Percentiles rank a stretch among this genome's conserved stretches.
Conservation (phyloP, 2,888 invertebrate genomes). For the Leptinotarsa haldemani region DNA sequence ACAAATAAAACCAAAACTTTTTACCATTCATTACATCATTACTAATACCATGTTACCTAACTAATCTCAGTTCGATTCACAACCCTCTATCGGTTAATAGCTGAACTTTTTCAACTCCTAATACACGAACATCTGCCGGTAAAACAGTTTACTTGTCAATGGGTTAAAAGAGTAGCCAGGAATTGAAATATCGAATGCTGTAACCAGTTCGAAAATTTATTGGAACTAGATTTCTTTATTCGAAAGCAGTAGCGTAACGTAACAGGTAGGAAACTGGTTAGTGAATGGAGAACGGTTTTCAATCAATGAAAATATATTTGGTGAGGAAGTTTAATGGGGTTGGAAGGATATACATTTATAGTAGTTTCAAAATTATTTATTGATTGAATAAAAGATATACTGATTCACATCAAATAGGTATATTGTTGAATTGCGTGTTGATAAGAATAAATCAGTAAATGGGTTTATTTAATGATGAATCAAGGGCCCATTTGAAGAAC, state of each 20-base stretch:
- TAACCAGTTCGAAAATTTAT: slow-evolving; percentile 37
- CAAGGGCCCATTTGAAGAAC: no score
- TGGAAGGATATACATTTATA: neutral
- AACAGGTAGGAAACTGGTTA: neutral
- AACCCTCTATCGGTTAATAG: slow-evolving; percentile 61
- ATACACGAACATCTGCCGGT: slow-evolving; percentile 55
- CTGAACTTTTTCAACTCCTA: slow-evolving; percentile 57
- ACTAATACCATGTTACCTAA: no score
- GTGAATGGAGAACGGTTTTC: neutral
- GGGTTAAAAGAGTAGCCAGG: slow-evolving; percentile 23
- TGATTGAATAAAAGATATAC: no score
- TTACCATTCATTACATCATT: no score
- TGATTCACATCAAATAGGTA: no score
- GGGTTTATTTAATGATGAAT: no score
- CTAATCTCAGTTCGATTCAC: slow-evolving; percentile 40
- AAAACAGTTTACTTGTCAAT: slow-evolving; percentile 57
- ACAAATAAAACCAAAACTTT: no score
- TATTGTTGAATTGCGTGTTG: no score
- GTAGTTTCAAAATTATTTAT: no score
- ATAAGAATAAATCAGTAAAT: no score
- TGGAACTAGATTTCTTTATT: slow-evolving; percentile 46
- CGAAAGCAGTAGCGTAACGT: slow-evolving; percentile 8
- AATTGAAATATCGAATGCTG: slow-evolving; percentile 42
- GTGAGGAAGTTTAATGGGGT: neutral
- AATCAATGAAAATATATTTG: neutral